A percentile compares a stretch with the other conserved stretches of the same genome.
Conservation (phyloP, 2,113 vertebrate species). For the Chaetops frenatus region DNA sequence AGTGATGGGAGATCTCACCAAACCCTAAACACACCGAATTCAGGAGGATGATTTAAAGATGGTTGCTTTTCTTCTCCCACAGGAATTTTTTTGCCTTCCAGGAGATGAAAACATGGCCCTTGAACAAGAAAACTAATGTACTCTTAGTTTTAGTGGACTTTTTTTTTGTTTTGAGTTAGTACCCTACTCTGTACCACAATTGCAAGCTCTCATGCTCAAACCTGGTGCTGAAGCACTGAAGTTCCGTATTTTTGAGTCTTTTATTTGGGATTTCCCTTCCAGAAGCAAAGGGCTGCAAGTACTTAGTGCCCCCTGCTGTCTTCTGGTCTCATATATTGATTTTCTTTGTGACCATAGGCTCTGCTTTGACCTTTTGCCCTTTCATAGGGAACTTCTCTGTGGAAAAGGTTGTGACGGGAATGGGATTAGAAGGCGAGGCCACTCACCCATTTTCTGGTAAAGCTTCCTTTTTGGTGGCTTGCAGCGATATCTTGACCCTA, state of each 20-base stretch:
- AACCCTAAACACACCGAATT: background rate
- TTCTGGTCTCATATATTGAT: background rate
- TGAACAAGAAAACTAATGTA: background rate
- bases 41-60: background rate
- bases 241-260: background rate
- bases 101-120: background rate
- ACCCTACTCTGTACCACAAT: background rate
- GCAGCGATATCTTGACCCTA: background rate
- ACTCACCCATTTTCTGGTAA: background rate
- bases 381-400: background rate
- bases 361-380: background rate
- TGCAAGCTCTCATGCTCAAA: background rate
- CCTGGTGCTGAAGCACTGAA: background rate
- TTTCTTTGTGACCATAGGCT: background rate
- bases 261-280: background rate
- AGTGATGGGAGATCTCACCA: background rate
- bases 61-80: background rate
- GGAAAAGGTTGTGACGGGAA: accelerated
- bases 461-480: background rate
- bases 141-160: background rate
- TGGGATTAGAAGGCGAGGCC: background rate
- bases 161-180: background rate
- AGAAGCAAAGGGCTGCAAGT: background rate
- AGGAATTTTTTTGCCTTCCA: accelerated
- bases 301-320: background rate